Conservation (phyloP, 1,140 invertebrate genomes). For the Pantala flavescens region DNA sequence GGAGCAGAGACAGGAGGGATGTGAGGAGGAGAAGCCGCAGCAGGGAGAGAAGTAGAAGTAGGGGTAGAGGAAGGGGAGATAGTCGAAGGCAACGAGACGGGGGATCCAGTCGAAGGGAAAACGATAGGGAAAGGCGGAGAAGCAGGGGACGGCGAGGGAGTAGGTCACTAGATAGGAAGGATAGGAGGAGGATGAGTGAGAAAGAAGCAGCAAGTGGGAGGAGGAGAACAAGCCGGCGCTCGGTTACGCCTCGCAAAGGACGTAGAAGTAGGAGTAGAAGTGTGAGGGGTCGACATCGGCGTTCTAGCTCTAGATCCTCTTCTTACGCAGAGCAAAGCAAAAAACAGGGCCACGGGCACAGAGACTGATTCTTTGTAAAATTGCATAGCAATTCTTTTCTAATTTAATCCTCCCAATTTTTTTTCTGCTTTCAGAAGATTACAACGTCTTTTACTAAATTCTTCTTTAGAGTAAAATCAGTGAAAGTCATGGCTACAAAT, state of each 20-base stretch:
- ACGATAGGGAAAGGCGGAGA: neutral
- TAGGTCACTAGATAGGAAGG: conserved; percentile 13
- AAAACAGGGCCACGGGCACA: neutral
- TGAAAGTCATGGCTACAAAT: neutral
- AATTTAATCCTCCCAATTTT: neutral
- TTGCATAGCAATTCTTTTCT: neutral
- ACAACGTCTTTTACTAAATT: neutral
- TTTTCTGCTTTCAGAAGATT: neutral
- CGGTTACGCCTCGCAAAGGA: neutral
- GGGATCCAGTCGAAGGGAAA: neutral
- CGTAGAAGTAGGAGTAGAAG: neutral
- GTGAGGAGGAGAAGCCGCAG: conserved; percentile 17
- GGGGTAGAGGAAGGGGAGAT: conserved; percentile 14
- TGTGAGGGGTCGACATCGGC: neutral
- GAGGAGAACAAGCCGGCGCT: neutral
- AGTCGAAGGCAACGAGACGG: neutral
- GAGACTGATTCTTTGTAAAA: neutral
- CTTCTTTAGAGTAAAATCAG: neutral
- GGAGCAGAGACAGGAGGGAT: conserved; percentile 7
- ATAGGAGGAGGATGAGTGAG: conserved; percentile 12
- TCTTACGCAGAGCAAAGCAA: neutral
- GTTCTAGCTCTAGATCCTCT: neutral
- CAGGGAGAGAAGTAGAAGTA: conserved; percentile 11
- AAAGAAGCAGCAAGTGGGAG: neutral
- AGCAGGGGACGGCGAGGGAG: neutral